phyloP scores from a whole-genome alignment of 2,797 vertebrate species.

The Etheostoma perlongum region DNA sequence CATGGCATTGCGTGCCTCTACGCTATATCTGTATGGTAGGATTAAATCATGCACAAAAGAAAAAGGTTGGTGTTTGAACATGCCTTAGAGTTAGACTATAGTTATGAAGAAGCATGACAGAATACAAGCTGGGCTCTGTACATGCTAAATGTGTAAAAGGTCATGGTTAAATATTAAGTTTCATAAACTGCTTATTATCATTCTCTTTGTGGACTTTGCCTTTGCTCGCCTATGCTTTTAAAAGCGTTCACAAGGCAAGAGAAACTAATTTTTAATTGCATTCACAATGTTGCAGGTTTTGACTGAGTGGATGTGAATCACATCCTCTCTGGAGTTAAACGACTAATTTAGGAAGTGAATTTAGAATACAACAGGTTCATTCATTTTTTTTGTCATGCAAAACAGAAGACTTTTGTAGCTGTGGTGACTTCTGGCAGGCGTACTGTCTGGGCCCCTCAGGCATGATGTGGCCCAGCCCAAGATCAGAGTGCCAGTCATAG shows the following conservation, averaged over 20 bases:
- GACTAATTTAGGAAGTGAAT: conserved; percentile 22
- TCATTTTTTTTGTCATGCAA: conserved; percentile 45
- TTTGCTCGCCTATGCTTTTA: background rate
- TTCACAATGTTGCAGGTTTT: background rate
- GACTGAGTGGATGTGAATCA: conserved; percentile 9
- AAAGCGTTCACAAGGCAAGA: conserved; percentile 38
- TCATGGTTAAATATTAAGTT: conserved; percentile 70
- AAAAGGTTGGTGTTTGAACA: background rate
- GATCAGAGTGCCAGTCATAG: conserved; percentile 61
- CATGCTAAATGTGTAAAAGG: conserved; percentile 4
- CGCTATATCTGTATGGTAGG: background rate
- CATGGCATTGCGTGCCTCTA: conserved; percentile 13
- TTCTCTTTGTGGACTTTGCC: conserved; percentile 66
- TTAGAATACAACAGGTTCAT: conserved; percentile 35
- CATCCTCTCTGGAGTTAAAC: conserved; percentile 11
- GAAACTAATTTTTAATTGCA: conserved; percentile 13
- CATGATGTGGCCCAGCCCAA: conserved; percentile 54
- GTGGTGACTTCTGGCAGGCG: conserved; percentile 29
- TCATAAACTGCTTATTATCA: background rate
- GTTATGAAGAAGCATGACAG: background rate
- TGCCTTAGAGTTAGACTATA: background rate
- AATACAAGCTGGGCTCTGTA: background rate
- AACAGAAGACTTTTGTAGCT: conserved; percentile 25
- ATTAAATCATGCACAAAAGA: background rate
- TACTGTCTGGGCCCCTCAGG: conserved; percentile 30